A percentile compares a stretch with the other conserved stretches of the same genome.
Evolutionary conservation across 2,888 invertebrate species (phyloP).

Genomic region (Metalampra italica): DNA sequence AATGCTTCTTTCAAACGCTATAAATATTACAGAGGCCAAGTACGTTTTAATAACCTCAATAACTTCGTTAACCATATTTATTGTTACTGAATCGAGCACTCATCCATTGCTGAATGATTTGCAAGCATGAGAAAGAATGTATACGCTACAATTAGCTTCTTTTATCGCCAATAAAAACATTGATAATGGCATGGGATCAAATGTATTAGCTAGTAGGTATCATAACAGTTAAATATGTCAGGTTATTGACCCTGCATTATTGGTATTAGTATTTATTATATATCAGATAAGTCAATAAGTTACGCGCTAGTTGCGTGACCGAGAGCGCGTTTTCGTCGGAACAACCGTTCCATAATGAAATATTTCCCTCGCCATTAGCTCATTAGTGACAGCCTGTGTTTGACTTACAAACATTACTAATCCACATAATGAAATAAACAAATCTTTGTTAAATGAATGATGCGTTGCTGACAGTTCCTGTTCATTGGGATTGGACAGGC

Average conservation of each 20-base stretch:
- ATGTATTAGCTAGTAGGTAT: slow-evolving; percentile 5
- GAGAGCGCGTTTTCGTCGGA: slow-evolving; percentile 13
- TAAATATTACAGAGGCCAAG: background rate
- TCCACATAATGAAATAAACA: background rate
- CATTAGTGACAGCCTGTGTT: slow-evolving; percentile 25
- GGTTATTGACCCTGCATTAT: slow-evolving; percentile 17
- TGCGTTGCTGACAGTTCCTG: too few species aligned
- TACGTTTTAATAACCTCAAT: slow-evolving; percentile 2
- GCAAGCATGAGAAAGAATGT: slow-evolving; percentile 8
- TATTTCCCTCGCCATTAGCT: slow-evolving; percentile 25
- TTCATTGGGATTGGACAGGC: too few species aligned
- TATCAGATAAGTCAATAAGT: slow-evolving; percentile 17
- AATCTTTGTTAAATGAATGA: background rate
- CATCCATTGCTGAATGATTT: slow-evolving; percentile 11
- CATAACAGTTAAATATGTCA: slow-evolving; percentile 11
- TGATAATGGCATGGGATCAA: background rate
- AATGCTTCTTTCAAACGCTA: too few species aligned
- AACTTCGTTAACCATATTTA: slow-evolving; percentile 4
- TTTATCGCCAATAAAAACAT: slow-evolving; percentile 14
- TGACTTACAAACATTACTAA: background rate
- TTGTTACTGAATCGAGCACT: slow-evolving; percentile 4
- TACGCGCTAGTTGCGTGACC: slow-evolving; percentile 21
- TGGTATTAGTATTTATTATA: slow-evolving; percentile 13
- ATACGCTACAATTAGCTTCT: slow-evolving; percentile 15
- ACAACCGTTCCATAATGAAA: slow-evolving; percentile 22